phyloP scores from a whole-genome alignment of 1,140 invertebrate genomes.

The Drosophila repleta region DNA sequence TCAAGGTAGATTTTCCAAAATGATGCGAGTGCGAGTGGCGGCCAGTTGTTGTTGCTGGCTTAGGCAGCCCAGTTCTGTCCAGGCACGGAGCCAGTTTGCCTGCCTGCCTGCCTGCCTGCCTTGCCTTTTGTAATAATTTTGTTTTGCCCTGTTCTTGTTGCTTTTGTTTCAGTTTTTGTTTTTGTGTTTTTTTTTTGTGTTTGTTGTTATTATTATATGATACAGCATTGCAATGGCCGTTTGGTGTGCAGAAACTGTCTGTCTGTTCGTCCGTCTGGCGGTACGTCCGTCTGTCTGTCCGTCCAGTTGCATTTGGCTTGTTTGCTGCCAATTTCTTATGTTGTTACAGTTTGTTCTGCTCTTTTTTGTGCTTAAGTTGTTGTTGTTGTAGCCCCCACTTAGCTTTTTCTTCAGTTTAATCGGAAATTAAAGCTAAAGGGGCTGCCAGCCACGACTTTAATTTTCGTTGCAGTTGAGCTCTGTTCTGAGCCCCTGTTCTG shows the following conservation, averaged over 20 bases:
- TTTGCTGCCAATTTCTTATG: constrained; percentile 76
- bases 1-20: constrained; percentile 84
- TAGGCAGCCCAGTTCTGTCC: constrained; percentile 10
- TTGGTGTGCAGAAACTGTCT: constrained; percentile 10
- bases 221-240: constrained; percentile 78
- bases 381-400: constrained; percentile 53
- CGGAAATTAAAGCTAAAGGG: constrained; percentile 80
- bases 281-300: neutral
- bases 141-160: constrained; percentile 33
- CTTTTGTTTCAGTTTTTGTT: constrained; percentile 22
- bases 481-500: constrained; percentile 34
- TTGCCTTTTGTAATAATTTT: constrained; percentile 76
- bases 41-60: constrained; percentile 22
- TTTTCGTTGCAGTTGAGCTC: constrained; percentile 69
- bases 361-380: constrained; percentile 48
- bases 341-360: constrained; percentile 73
- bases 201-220: constrained; percentile 80
- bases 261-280: neutral
- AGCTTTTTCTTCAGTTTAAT: constrained; percentile 66
- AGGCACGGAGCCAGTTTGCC: constrained; percentile 47
- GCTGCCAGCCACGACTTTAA: constrained; percentile 76
- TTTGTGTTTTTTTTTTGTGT: constrained; percentile 9
- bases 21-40: constrained; percentile 69
- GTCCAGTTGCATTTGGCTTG: constrained; percentile 48
- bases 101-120: constrained; percentile 34